Conservation (phyloP, 2,797 vertebrate species). For the Ceryle rudis region DNA sequence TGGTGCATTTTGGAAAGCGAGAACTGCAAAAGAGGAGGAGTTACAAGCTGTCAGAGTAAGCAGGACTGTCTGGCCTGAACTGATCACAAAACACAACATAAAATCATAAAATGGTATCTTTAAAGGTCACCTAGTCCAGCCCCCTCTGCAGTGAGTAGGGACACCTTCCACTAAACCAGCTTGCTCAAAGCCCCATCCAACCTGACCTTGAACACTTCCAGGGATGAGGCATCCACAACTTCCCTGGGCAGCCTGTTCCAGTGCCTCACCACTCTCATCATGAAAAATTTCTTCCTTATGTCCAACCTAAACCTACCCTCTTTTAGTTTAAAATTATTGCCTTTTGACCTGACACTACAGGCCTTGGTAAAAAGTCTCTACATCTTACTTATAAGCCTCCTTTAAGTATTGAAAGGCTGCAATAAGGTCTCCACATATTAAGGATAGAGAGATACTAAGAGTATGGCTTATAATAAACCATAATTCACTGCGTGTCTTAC, state of each 20-base stretch:
- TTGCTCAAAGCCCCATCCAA: neutral
- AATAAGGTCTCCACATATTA: neutral
- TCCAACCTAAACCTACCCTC: neutral
- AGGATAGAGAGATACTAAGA: neutral
- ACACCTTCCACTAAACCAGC: no score
- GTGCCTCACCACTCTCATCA: neutral
- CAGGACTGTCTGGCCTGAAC: neutral
- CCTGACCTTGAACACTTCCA: neutral
- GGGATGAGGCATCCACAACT: neutral
- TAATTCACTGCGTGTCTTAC: neutral
- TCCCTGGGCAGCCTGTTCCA: neutral
- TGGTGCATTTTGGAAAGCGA: neutral
- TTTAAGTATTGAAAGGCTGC: neutral
- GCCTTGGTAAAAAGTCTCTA: no score
- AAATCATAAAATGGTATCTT: neutral
- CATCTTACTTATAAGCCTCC: no score
- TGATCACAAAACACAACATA: neutral
- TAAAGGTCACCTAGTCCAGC: neutral
- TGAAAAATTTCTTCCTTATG: neutral
- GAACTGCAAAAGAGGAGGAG: neutral
- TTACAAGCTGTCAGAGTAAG: neutral
- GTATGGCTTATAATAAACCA: neutral
- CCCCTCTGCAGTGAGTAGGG: neutral
- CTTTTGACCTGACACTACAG: neutral
- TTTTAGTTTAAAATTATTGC: neutral